Conservation (phyloP, 2,113 vertebrate species). For the Colistium nudipinnis region DNA sequence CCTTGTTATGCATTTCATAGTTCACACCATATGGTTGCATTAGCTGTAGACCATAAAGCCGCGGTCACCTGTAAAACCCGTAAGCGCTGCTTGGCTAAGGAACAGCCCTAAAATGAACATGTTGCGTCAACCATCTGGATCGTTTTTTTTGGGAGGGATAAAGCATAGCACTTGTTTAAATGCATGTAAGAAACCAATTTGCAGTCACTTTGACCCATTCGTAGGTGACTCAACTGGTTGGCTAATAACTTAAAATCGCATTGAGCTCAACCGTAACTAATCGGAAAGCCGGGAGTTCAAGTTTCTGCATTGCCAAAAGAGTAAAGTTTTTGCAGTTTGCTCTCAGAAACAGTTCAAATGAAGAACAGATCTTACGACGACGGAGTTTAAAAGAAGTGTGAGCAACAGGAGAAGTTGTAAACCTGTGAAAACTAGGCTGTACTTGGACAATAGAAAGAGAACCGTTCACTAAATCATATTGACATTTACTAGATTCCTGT, state of each 20-base stretch:
- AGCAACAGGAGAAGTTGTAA: constrained; percentile 27
- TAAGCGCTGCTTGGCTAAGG: neutral
- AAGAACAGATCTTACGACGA: neutral
- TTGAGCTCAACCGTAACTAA: neutral
- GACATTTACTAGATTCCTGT: constrained; percentile 64
- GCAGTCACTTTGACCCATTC: neutral
- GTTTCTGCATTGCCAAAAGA: no score
- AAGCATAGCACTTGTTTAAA: neutral
- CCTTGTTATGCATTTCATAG: constrained; percentile 9
- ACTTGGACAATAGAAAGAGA: constrained; percentile 59
- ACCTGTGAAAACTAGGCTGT: constrained; percentile 52
- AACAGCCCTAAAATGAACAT: neutral
- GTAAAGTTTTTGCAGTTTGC: neutral
- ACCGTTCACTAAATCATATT: constrained; percentile 70
- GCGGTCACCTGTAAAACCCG: neutral
- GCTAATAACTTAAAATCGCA: neutral
- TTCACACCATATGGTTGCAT: constrained; percentile 4
- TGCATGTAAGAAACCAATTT: neutral
- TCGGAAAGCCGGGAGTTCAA: neutral
- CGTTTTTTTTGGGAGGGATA: neutral
- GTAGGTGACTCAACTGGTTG: neutral
- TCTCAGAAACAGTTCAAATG: no score
- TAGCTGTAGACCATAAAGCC: neutral
- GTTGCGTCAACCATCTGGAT: neutral
- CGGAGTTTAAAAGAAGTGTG: neutral